Evolutionary conservation across 2,888 invertebrate genomes (phyloP).

Genomic region (Apamea sordens): DNA sequence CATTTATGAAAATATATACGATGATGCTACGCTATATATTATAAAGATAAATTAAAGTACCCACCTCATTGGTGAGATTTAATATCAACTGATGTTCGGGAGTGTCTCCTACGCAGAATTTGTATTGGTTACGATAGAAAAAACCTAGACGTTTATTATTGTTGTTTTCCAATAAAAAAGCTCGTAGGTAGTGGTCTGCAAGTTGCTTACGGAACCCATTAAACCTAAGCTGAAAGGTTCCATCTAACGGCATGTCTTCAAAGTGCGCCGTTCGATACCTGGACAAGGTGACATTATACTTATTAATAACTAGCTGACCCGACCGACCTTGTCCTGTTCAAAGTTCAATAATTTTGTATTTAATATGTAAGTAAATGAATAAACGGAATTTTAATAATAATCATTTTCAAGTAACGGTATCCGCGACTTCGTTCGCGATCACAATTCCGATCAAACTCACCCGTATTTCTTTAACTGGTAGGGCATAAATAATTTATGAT

Average conservation of each 20-base stretch:
- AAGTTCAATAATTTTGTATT: too few relatives aligned
- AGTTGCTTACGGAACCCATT: conserved; percentile 95
- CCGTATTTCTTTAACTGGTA: conserved; percentile 93
- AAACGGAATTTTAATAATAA: not conserved
- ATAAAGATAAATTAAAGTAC: conserved; percentile 77
- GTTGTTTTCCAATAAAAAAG: conserved; percentile 93
- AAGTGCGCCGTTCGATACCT: conserved; percentile 94
- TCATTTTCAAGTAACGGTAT: not conserved
- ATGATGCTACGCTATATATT: not conserved
- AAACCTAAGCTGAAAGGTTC: conserved; percentile 96
- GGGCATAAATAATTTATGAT: conserved; percentile 96
- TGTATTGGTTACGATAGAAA: conserved; percentile 41
- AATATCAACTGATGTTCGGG: conserved; percentile 43
- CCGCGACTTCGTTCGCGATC: not conserved
- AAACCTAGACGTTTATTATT: conserved; percentile 7
- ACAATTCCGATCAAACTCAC: conserved; percentile 72
- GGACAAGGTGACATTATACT: not conserved
- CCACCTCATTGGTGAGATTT: conserved; percentile 92
- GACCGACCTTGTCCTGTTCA: too few relatives aligned
- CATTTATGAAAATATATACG: not conserved
- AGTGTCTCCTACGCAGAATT: conserved; percentile 91
- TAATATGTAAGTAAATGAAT: too few relatives aligned
- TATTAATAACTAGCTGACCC: too few relatives aligned
- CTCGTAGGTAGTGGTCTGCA: conserved; percentile 97
- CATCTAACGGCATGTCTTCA: conserved; percentile 95